These are phyloP conservation scores for Sebastes nivosus DNA, from an alignment of 2,797 vertebrate species.

Conservation along the genomic window DNA sequence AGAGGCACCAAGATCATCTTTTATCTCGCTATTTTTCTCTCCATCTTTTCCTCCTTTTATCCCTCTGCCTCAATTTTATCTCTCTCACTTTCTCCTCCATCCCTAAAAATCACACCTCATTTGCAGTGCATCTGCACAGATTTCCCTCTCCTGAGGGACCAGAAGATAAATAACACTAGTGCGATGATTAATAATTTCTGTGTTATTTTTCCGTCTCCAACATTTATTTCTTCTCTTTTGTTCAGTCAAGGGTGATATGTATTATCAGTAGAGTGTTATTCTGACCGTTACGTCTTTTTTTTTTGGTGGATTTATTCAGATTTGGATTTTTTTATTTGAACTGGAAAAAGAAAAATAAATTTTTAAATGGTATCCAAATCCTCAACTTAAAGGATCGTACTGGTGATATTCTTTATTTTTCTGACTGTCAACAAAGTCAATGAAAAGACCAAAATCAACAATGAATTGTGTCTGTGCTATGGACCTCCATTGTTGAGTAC, in stretches of 20 bases:
- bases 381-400: background rate
- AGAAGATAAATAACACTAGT: background rate
- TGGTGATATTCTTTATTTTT: background rate
- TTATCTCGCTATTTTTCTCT: conserved; percentile 27
- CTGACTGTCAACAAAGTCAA: background rate
- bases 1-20: conserved; percentile 45
- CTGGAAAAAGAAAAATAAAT: background rate
- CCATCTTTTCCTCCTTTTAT: conserved; percentile 1
- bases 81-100: background rate
- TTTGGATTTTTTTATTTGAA: background rate
- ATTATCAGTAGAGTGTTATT: background rate
- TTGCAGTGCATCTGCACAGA: conserved; percentile 29
- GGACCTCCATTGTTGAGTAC: background rate
- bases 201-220: background rate
- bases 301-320: background rate
- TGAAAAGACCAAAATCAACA: background rate
- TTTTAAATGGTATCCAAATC: background rate
- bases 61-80: background rate
- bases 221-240: background rate
- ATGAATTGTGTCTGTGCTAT: background rate
- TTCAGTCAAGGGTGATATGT: background rate
- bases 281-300: background rate
- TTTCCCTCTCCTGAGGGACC: background rate
- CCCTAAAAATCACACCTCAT: conserved; percentile 36
- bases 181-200: background rate